phyloP scores from a whole-genome alignment of 2,797 vertebrate species.

The Rhinophrynus dorsalis region DNA sequence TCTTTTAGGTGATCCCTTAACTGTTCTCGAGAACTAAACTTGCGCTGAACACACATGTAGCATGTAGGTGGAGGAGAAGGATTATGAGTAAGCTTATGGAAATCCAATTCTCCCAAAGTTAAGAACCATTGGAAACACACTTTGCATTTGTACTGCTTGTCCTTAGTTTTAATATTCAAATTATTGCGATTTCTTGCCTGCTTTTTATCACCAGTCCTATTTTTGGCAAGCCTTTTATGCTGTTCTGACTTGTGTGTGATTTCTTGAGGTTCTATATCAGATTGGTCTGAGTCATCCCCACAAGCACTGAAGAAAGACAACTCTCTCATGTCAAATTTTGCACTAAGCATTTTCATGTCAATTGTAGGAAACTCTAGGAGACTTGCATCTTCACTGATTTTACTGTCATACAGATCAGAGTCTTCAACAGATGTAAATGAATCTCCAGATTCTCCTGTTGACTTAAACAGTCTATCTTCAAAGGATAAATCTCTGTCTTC shows the following conservation, averaged over 20 bases:
- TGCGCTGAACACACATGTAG: conserved; percentile 97
- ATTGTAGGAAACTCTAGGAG: conserved; percentile 69
- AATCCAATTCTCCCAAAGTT: conserved; percentile 88
- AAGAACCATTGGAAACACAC: conserved; percentile 96
- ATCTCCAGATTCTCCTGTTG: conserved; percentile 61
- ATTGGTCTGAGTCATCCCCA: conserved; percentile 60
- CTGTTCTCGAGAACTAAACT: conserved; percentile 93
- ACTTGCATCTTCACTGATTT: conserved; percentile 39
- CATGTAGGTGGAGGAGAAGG: conserved; percentile 94
- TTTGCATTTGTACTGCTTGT: conserved; percentile 93
- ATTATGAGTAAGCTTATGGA: conserved; percentile 94
- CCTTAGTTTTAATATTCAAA: conserved; percentile 75
- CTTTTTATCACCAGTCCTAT: conserved; percentile 62
- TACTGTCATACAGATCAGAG: conserved; percentile 45
- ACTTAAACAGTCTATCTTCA: conserved; percentile 58
- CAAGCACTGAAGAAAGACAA: conserved; percentile 74
- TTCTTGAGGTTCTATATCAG: conserved; percentile 47
- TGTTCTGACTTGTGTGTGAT: background rate
- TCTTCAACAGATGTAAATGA: conserved; percentile 49
- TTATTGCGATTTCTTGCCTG: conserved; percentile 68
- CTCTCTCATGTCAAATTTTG: conserved; percentile 80
- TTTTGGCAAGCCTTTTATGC: conserved; percentile 64
- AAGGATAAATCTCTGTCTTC: conserved; percentile 50
- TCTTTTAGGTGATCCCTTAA: conserved; percentile 90
- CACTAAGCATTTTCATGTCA: conserved; percentile 76